Evolutionary conservation across 2,888 invertebrate species (phyloP).

Genomic region (Therioaphis trifolii): DNA sequence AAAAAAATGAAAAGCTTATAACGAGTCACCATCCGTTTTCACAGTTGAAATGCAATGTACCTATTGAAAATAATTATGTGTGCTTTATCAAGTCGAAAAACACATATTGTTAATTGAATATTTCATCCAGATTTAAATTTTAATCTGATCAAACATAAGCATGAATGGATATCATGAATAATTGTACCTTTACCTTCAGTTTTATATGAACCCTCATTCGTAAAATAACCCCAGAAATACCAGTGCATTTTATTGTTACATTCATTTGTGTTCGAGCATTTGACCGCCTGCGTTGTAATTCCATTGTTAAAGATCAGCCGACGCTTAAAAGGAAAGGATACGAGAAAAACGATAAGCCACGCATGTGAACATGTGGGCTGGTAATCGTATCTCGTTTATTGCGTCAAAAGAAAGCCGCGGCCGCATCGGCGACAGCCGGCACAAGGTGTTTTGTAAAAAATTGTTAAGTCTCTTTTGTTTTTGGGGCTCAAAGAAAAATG

Average conservation of each 20-base stretch:
- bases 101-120: neutral
- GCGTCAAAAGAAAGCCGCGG: constrained; percentile 46
- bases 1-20: no score
- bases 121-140: constrained; percentile 21
- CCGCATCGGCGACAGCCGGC: constrained; percentile 1
- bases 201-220: constrained; percentile 24
- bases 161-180: constrained; percentile 9
- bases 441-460: constrained; percentile 59
- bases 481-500: constrained; percentile 38
- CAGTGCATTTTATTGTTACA: constrained; percentile 46
- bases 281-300: constrained; percentile 41
- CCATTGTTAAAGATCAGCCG: constrained; percentile 47
- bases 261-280: constrained; percentile 25
- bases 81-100: constrained; percentile 28
- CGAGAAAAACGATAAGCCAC: constrained; percentile 44
- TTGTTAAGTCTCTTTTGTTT: constrained; percentile 47
- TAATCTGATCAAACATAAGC: constrained; percentile 52
- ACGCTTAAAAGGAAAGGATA: constrained; percentile 53
- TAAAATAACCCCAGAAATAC: constrained; percentile 36
- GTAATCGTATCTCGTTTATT: constrained; percentile 53
- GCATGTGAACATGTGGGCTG: constrained; percentile 13
- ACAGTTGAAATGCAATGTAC: neutral
- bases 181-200: neutral
- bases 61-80: neutral
- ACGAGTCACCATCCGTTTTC: no score